Conservation (phyloP, 2,113 vertebrate species). For the Heteronetta atricapilla region DNA sequence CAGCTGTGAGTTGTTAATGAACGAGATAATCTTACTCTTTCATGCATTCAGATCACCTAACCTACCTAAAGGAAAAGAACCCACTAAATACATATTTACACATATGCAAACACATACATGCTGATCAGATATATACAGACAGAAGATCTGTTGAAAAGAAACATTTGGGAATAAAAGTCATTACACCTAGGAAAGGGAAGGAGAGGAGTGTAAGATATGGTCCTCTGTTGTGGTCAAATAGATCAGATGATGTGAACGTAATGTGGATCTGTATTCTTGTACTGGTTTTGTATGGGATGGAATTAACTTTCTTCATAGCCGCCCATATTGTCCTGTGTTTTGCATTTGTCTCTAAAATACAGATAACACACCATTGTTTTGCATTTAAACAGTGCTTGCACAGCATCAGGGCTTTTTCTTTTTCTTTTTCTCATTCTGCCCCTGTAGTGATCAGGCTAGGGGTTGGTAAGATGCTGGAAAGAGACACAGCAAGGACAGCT, state of each 20-base stretch:
- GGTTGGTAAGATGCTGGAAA: not conserved
- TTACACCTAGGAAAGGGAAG: not conserved
- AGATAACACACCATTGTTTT: not conserved
- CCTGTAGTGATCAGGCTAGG: rapidly evolving
- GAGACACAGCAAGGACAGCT: not conserved
- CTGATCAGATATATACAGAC: not conserved
- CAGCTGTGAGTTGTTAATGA: not conserved
- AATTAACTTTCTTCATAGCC: not conserved
- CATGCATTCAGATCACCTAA: not conserved
- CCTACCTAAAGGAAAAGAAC: not conserved
- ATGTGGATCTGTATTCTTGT: not conserved
- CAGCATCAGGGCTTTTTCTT: not conserved
- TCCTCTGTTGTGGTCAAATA: not conserved
- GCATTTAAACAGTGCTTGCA: not conserved
- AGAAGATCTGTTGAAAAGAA: not conserved
- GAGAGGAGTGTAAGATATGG: not conserved
- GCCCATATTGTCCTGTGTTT: not conserved
- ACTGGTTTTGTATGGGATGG: not conserved
- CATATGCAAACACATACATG: too few relatives aligned
- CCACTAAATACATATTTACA: not conserved
- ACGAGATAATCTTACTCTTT: not conserved
- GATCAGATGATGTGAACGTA: not conserved
- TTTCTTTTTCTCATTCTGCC: not conserved
- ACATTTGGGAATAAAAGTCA: not conserved
- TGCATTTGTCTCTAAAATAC: not conserved